A percentile compares a stretch with the other conserved stretches of the same genome.
These are phyloP conservation scores for Cryptotis parvus DNA, from an alignment of 2,113 vertebrate species.

Conservation along the genomic window DNA sequence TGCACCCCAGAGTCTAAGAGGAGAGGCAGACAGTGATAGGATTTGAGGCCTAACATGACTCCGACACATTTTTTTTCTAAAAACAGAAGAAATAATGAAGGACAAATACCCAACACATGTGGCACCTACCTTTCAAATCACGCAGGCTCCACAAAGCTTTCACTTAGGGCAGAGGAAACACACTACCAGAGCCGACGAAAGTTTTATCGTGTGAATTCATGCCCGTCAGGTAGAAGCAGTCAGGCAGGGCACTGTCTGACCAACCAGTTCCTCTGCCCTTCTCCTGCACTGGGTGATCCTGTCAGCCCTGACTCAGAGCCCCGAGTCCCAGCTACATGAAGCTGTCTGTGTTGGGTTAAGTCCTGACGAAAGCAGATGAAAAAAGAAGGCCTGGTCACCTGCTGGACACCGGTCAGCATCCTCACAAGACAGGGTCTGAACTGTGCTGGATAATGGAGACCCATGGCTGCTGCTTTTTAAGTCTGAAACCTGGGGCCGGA, in stretches of 20 bases:
- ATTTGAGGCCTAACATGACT: no score
- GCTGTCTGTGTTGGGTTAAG: constrained; percentile 63
- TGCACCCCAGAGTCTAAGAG: background rate
- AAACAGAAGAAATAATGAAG: no score
- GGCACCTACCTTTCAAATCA: background rate
- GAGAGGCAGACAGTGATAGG: no score
- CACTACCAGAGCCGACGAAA: constrained; percentile 61
- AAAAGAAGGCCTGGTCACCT: constrained; percentile 67
- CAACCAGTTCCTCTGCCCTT: constrained; percentile 56
- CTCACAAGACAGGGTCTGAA: constrained; percentile 66
- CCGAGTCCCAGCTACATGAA: constrained; percentile 3
- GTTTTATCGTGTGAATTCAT: constrained; percentile 90
- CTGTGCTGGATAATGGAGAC: constrained; percentile 57
- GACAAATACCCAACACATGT: no score
- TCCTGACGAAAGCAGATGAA: no score
- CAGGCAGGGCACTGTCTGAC: constrained; percentile 54
- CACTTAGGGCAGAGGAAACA: constrained; percentile 27
- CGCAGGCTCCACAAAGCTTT: background rate
- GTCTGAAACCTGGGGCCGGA: constrained; percentile 68
- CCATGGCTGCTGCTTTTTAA: constrained; percentile 74
- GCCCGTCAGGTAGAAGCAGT: constrained; percentile 84
- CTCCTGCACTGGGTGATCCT: no score
- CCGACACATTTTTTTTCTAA: no score
- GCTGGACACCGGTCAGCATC: background rate
- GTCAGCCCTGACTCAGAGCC: no score